Base-by-base conservation (phyloP, 2,888 invertebrate species). In the Latrodectus hesperus region DNA sequence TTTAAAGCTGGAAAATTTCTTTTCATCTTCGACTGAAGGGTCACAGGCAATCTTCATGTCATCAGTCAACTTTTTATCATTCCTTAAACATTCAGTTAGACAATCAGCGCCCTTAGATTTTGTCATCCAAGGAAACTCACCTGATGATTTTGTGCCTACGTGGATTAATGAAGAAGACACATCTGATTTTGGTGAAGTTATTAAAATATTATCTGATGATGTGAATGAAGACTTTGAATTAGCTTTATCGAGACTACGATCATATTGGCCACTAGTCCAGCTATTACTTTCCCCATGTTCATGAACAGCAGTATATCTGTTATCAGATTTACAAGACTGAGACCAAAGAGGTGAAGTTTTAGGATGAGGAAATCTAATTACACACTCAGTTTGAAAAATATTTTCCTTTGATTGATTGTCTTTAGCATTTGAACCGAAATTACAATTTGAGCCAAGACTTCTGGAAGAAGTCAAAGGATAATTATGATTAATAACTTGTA, bases 331-430 rank as follows among this genome's bases (percentile, higher is more conserved):
- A 1, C 51, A 64, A 70, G 38, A 26, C 12, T 73, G 68, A 49
- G 14, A 55, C 6, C 53, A 16, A 16, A 52, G 16, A 55, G 38
- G 38, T 38, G 73, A 26, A 22, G 68, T 67, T 76, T 88, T 88
- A 11, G 88, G 88, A 55, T 83, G 88, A 65, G 88, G 88, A 65
- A 88, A 88, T 75, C 88, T 51, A 22, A 88, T 78, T 12, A 88
- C 84, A 68, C 88, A 88, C 67, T 88, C 88, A 64, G 88, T 88
- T 65, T 88, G 88, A 76, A 88, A 88, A 80, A 88, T 88, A 74
- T 88, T 83, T 17, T 88, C 84, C 17, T 83, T 83, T 12, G 74
- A 68, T 65, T 81, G 88, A 84, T 81, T 84, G 77, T 82, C 82
- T 73, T 78, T 78, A 17, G 82, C 65, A 78, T 73, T 77, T 70